These are phyloP conservation scores for Nomada flava DNA, from an alignment of 2,888 invertebrate genomes.

Conservation along the genomic window DNA sequence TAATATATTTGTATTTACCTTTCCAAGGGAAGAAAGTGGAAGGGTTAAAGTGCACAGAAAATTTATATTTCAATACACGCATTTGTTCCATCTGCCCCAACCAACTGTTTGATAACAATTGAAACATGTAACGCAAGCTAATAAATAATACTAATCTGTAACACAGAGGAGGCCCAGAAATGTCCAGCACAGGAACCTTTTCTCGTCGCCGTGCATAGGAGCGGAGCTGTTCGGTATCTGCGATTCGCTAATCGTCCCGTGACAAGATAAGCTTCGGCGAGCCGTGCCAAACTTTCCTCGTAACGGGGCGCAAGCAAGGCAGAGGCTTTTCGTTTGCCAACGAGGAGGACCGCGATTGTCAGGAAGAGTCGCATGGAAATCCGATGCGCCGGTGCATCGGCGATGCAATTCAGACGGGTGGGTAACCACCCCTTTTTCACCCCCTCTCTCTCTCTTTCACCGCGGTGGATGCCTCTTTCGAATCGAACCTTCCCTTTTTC, in stretches of 20 bases:
- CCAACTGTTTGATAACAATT: too few species aligned
- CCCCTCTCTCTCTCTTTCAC: constrained; percentile 29
- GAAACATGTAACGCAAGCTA: background rate
- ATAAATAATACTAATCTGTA: constrained; percentile 35
- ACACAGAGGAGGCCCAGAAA: background rate
- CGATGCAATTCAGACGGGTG: constrained; percentile 74
- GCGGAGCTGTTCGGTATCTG: constrained; percentile 37
- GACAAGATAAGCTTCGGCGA: constrained; percentile 68
- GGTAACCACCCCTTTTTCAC: constrained; percentile 61
- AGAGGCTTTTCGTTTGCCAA: constrained; percentile 65
- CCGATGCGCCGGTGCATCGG: constrained; percentile 73
- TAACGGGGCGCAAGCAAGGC: constrained; percentile 59
- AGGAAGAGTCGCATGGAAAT: constrained; percentile 73
- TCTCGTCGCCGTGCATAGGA: constrained; percentile 10
- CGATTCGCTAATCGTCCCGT: constrained; percentile 62
- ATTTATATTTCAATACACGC: background rate
- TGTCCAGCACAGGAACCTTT: constrained; percentile 31
- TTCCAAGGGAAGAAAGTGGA: too few species aligned
- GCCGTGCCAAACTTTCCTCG: constrained; percentile 70
- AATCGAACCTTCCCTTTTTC: constrained; percentile 19
- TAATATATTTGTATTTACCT: too few species aligned
- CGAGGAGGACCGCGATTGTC: constrained; percentile 72
- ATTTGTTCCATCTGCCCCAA: too few species aligned
- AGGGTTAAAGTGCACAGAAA: background rate
- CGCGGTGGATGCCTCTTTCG: constrained; percentile 33